These are phyloP conservation scores for Sarcophaga bullata DNA, from an alignment of 1,140 invertebrate species.

Conservation along the genomic window DNA sequence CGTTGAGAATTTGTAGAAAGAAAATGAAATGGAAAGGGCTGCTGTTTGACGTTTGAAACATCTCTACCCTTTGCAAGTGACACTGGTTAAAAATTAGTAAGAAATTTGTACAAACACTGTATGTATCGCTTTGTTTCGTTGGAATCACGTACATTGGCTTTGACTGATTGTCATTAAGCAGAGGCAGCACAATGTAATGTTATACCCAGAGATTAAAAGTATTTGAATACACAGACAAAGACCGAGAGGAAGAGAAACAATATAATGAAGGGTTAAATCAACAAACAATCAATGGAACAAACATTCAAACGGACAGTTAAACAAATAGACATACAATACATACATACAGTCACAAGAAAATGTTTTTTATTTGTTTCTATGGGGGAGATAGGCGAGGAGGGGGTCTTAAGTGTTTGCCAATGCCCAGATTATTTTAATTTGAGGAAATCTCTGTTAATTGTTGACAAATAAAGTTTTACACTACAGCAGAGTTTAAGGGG, in stretches of 20 bases:
- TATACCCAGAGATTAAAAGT: constrained; percentile 3
- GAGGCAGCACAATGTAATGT: background rate
- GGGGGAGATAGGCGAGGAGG: background rate
- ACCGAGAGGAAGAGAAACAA: background rate
- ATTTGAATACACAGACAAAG: background rate
- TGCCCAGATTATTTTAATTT: constrained; percentile 10
- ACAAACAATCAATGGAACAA: constrained; percentile 26
- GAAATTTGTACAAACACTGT: constrained; percentile 37
- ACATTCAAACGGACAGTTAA: constrained; percentile 7
- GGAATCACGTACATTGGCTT: constrained; percentile 3
- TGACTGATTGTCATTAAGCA: background rate
- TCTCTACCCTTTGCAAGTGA: background rate
- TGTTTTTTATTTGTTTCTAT: background rate
- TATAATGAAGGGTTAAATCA: constrained; percentile 38
- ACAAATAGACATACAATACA: background rate
- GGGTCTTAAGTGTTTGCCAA: background rate
- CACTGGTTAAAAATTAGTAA: constrained; percentile 11
- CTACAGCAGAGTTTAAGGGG: no score
- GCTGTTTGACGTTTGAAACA: background rate
- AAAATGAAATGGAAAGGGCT: background rate
- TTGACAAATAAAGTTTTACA: background rate
- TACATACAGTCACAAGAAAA: background rate
- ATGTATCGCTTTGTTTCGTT: background rate
- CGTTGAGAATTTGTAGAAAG: background rate
- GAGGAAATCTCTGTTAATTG: constrained; percentile 24